phyloP scores from a whole-genome alignment of 2,888 invertebrate genomes.

The Athetis lepigone region DNA sequence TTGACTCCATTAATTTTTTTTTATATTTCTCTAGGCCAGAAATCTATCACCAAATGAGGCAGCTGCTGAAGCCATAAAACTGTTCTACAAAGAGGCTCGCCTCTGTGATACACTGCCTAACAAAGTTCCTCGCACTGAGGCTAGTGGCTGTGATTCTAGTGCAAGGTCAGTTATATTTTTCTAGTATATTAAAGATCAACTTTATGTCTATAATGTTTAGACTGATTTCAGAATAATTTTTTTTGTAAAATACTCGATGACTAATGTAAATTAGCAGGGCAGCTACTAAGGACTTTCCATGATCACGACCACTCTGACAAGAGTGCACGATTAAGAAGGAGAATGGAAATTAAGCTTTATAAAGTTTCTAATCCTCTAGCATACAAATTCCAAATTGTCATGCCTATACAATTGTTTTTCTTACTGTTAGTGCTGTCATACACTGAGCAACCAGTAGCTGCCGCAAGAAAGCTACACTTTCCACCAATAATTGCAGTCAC shows the following conservation, averaged over 20 bases:
- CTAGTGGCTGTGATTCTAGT: conserved; percentile 80
- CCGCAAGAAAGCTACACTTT: too few species aligned
- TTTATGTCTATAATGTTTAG: neutral
- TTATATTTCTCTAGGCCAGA: conserved; percentile 87
- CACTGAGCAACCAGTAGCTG: too few species aligned
- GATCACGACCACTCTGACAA: too few species aligned
- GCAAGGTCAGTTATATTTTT: conserved; percentile 73
- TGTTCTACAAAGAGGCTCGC: conserved; percentile 95
- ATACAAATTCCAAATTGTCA: neutral
- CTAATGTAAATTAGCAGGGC: too few species aligned
- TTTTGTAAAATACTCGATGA: too few species aligned
- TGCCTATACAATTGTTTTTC: too few species aligned
- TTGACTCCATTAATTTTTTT: neutral
- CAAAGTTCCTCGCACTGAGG: conserved; percentile 93
- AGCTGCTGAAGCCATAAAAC: conserved; percentile 96
- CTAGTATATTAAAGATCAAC: neutral
- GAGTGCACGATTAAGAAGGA: too few species aligned
- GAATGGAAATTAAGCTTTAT: too few species aligned
- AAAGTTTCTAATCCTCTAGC: neutral
- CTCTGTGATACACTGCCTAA: conserved; percentile 94
- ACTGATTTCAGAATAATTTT: conserved; percentile 10
- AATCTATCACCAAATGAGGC: conserved; percentile 96
- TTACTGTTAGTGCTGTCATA: too few species aligned
- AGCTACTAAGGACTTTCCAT: too few species aligned
- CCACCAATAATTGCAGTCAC: too few species aligned